phyloP scores from a whole-genome alignment of 2,888 invertebrate genomes.

The Leucophenga maculata region DNA sequence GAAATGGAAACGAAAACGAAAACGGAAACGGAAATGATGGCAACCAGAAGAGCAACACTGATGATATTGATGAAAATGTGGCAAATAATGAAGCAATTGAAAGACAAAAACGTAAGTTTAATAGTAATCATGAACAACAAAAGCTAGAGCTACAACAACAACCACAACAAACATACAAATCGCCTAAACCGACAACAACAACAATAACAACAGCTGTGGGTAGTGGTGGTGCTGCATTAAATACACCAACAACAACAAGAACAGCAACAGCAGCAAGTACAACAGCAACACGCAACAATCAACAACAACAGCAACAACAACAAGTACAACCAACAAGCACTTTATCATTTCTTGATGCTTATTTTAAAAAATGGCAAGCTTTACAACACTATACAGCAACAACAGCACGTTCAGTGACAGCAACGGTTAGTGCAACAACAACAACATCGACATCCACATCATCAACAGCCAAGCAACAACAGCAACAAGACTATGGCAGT shows the following conservation, averaged over 20 bases:
- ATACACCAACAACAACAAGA: constrained; percentile 1
- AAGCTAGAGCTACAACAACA: constrained; percentile 39
- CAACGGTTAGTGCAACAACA: constrained; percentile 46
- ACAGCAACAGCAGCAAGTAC: constrained; percentile 42
- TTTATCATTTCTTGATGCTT: constrained; percentile 67
- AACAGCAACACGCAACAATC: constrained; percentile 41
- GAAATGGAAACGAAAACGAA: constrained; percentile 38
- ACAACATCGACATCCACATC: constrained; percentile 41
- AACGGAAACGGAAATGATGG: constrained; percentile 44
- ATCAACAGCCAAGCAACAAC: constrained; percentile 40
- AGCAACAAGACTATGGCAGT: constrained; percentile 50
- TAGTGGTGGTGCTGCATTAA: not conserved
- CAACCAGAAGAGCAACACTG: constrained; percentile 42
- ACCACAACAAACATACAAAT: constrained; percentile 52
- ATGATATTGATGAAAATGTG: constrained; percentile 64
- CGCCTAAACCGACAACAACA: constrained; percentile 35
- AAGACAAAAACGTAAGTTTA: constrained; percentile 68
- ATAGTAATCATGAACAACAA: constrained; percentile 49
- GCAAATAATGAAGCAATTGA: constrained; percentile 69
- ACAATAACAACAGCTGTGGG: constrained; percentile 33
- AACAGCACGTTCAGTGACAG: constrained; percentile 46
- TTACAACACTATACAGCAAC: constrained; percentile 51
- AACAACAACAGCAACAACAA: constrained; percentile 38
- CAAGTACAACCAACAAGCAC: constrained; percentile 46
- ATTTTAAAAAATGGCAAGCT: constrained; percentile 69